Evolutionary conservation across 2,113 vertebrate genomes (phyloP), one percentile per base, ranked within the genome.

Genomic region (Pristiophorus japonicus): DNA sequence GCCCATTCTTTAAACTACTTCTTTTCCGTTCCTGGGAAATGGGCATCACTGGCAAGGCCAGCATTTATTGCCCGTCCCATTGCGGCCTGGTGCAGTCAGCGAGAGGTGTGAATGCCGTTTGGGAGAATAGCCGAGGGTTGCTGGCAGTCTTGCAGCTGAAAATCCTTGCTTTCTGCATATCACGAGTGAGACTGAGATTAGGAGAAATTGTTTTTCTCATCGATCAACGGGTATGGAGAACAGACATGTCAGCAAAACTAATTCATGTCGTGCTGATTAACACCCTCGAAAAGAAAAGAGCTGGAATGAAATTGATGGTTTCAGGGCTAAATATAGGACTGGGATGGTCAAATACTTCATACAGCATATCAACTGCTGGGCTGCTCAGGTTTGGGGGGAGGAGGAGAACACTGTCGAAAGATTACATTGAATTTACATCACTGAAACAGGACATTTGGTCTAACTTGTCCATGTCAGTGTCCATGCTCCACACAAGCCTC

Each of bases 161-260:
- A 62, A 91, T 59, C 12, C 12, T 16, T 5, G 34, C 59, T 42
- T 91, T 91, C 34, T 22, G 12, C 55, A 91, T 22, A 63, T 62
- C 34, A 6, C 5, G 30, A n/a, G 55, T 30, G 55, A 18, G 88
- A 91, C 7, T 59, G 55, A n/a, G 88, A 91, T 62, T 14, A n/a
- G 14, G 20, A 62, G 22, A 55, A 34, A 59, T 34, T 27, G 12
- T 84, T 20, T 84, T 84, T 51, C 84, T 51, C 11, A 12, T 78
- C 11, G 51, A 59, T 90, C 87, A 55, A 1, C 59, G 87, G 30
- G 30, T 55, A 30, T 55, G 14, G 47, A 90, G 11, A 59, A 90
- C 84, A 27, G 45, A 90, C n/a, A 38, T 78, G 75, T 78, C 75
- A 78, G n/a, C 75, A 90, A 90, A 90, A 55, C 87, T 34, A 62